phyloP scores from a whole-genome alignment of 2,113 vertebrate genomes.

The Microcebus tavaratra region DNA sequence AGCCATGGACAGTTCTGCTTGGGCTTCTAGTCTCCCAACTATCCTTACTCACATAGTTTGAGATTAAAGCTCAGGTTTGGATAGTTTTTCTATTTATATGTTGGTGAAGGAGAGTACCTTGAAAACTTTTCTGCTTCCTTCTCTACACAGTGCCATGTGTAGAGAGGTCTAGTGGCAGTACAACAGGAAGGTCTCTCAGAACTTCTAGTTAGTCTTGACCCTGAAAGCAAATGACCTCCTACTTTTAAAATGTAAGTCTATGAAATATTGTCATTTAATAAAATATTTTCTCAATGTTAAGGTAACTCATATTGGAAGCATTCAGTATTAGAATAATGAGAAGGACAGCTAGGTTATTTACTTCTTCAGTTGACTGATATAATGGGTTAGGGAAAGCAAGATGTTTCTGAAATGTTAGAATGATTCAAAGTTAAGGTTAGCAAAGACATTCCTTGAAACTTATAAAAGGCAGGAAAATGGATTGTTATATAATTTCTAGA shows the following conservation, averaged over 20 bases:
- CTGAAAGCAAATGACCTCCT: not conserved
- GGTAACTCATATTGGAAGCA: not conserved
- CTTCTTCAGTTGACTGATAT: not conserved
- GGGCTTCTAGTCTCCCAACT: not conserved
- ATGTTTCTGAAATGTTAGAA: slow-evolving; percentile 34
- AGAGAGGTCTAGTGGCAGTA: not conserved
- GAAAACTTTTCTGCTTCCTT: not conserved
- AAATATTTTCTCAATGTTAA: not conserved
- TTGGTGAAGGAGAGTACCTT: not conserved
- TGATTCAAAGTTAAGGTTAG: not conserved
- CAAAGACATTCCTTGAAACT: not conserved
- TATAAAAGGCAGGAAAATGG: not conserved
- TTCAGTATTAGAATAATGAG: not conserved
- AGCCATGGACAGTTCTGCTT: not conserved
- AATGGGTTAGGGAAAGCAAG: not conserved
- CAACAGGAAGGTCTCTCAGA: not conserved
- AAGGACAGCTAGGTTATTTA: not conserved
- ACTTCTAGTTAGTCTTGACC: not conserved
- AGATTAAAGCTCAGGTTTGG: not conserved
- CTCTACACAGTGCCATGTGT: not conserved
- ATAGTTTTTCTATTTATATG: not conserved
- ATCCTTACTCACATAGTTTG: not conserved
- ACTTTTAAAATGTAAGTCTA: not conserved
- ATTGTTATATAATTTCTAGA: not conserved
- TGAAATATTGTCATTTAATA: not conserved